Base-by-base conservation (phyloP, 2,888 invertebrate species). In the Barypeithes pellucidus region DNA sequence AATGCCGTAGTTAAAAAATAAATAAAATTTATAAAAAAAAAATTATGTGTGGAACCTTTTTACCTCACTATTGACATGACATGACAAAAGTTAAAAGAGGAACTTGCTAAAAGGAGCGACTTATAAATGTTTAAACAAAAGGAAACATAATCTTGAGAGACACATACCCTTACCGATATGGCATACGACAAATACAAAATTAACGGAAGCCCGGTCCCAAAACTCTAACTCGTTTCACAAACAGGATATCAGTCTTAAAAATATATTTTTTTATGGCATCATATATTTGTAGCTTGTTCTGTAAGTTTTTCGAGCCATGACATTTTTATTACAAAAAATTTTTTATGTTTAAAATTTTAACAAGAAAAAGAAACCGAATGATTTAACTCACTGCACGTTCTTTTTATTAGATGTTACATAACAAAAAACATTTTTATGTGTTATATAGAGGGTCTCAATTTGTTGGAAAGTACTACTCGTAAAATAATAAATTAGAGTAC, bases 331-430 rank as follows among this genome's bases (percentile, higher is more conserved):
- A 57, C 50, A 9, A 57, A 50, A 65, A 62, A 57, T 47, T 68
- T 67, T 67, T 67, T 59, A 59, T 67, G 67, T 20, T 50, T 36
- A 36, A 50, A 65, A 65, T 65, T 65, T 68, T 60, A 50, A 60
- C 60, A 61, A 39, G 33, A 33, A 65, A 63, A 33, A 36, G 12
- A 39, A 50, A 65, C 50, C 16, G 29, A 33, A 65, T 65, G 54
- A 57, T 65, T 65, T 50, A 50, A 36, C 50, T 52, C 9, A 52
- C 63, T 33, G 52, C 63, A 39, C 52, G 47, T 52, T 65, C 50
- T 29, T 45, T 45, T 65, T 65, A 65, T 29, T 63, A 50, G 45
- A 36, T 50, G 57, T 66, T 43, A 39, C 66, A 57, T 43, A 57
- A 36, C 47, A 43, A 39, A 57, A 39, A 41, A 57, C 22, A 57